Base-by-base conservation (phyloP, 2,888 invertebrate species). In the Limnephilus marmoratus region DNA sequence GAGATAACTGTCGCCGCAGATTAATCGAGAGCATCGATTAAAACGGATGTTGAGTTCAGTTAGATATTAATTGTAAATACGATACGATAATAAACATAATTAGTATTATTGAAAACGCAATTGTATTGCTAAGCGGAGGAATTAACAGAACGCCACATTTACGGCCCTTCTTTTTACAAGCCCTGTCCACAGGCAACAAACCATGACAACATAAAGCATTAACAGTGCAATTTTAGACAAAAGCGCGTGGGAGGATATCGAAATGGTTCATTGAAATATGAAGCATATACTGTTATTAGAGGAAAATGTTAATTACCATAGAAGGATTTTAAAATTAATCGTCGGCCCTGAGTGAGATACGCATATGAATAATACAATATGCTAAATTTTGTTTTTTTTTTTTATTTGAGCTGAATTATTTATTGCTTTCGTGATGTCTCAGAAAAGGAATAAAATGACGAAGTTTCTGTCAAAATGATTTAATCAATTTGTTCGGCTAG, bases 321-420 rank as follows among this genome's bases (percentile, higher is more conserved):
- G 53, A 82, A 82, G 83, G 83, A 83, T 83, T 34, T 83, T 83
- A 83, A 37, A 83, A 68, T 68, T 68, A 68, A 68, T 24, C 24
- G 24, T 7, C 12, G 83, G 5, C 37, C 83, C 83, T 34, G 83
- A 31, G 34, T 34, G 37, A 24, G 53, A 15, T 15, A 49, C 13
- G 18, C 13, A 68, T 68, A 15, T 68, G 53, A 68, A 24, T 68
- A 68, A 24, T 68, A 68, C 5, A 18, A 68, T 68, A 68, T 68
- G 53, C 53, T 68, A 68, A 68, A 68, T 18, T 24, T 13, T 41
- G 13, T 13, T 13, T 12, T 45, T 13, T 13, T 12, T 45, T 45
- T 45, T 12, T 0, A 53, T 68, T 68, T 24, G 53, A 68, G 7
- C 53, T 68, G 53, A 68, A 68, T 24, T 68, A 68, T 68, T 68